These are phyloP conservation scores for Mantis religiosa DNA, from an alignment of 2,888 invertebrate species.

Conservation along the genomic window DNA sequence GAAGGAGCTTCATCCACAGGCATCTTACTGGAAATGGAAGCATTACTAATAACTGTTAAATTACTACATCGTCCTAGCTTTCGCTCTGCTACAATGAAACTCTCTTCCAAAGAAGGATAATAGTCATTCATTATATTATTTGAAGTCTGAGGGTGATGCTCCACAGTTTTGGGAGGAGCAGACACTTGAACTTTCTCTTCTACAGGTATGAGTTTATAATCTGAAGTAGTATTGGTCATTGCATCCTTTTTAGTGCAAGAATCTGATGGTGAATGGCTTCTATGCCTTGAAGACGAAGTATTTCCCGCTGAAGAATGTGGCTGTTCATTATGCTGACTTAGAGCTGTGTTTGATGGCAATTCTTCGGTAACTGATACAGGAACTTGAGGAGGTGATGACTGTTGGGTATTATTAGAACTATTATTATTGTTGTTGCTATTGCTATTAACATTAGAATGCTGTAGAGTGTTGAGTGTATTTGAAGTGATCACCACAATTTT, in stretches of 20 bases:
- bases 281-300: background rate
- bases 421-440: background rate
- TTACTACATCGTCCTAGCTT: slow-evolving; percentile 1
- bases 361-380: background rate
- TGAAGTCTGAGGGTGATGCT: background rate
- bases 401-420: background rate
- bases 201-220: slow-evolving; percentile 24
- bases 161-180: background rate
- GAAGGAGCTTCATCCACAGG: slow-evolving; percentile 1
- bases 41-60: background rate
- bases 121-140: slow-evolving; percentile 15
- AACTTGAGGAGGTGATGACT: background rate
- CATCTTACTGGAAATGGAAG: background rate
- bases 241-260: slow-evolving; percentile 33
- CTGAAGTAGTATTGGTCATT: slow-evolving; percentile 32
- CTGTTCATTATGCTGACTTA: background rate
- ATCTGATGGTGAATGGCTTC: background rate
- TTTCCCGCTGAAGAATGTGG: background rate
- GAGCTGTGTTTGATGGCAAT: background rate
- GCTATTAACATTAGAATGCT: background rate
- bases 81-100: slow-evolving; percentile 16
- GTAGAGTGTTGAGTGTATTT: background rate
- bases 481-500: slow-evolving; percentile 10
- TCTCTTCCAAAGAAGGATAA: slow-evolving; percentile 26
- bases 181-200: slow-evolving; percentile 19